Evolutionary conservation across 30 jellyfish, hydroid and myxozoan species (phyloP).

Genomic region (Hydra vulgaris): DNA sequence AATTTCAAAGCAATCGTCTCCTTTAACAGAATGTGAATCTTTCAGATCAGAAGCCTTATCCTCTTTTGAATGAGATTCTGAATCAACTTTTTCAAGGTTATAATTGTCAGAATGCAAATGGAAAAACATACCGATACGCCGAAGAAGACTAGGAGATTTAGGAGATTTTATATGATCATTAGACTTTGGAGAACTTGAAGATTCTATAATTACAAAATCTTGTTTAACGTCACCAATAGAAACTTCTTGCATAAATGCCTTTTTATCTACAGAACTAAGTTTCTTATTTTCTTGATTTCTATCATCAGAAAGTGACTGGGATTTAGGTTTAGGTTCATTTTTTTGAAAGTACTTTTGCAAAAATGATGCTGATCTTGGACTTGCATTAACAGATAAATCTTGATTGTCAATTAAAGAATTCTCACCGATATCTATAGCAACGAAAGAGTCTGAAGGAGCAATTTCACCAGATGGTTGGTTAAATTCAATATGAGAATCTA

Average conservation of each 20-base stretch:
- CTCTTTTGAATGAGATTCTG: not conserved
- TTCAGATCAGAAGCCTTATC: not conserved
- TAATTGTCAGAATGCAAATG: slow-evolving; percentile 11
- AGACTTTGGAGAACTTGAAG: slow-evolving; percentile 19
- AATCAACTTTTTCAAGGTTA: slow-evolving; percentile 3
- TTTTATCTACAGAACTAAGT: not conserved
- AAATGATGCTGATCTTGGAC: not conserved
- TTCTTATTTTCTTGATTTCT: not conserved
- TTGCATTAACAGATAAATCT: too few species aligned
- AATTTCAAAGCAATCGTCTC: slow-evolving; percentile 20
- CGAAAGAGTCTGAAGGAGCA: not conserved
- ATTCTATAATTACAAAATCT: slow-evolving; percentile 21
- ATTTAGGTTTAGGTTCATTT: not conserved
- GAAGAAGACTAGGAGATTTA: slow-evolving; percentile 14
- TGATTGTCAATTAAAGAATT: not conserved
- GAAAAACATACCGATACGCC: slow-evolving; percentile 28
- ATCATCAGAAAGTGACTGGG: not conserved
- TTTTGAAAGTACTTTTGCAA: not conserved
- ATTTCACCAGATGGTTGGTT: too few species aligned
- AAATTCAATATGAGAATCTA: too few species aligned
- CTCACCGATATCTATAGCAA: not conserved
- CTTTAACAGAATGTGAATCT: slow-evolving; percentile 10
- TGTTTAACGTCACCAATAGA: not conserved
- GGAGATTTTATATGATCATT: slow-evolving; percentile 2
- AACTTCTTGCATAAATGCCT: not conserved